These are phyloP conservation scores for Zosterops lateralis DNA, from an alignment of 2,113 vertebrate genomes.

Conservation along the genomic window DNA sequence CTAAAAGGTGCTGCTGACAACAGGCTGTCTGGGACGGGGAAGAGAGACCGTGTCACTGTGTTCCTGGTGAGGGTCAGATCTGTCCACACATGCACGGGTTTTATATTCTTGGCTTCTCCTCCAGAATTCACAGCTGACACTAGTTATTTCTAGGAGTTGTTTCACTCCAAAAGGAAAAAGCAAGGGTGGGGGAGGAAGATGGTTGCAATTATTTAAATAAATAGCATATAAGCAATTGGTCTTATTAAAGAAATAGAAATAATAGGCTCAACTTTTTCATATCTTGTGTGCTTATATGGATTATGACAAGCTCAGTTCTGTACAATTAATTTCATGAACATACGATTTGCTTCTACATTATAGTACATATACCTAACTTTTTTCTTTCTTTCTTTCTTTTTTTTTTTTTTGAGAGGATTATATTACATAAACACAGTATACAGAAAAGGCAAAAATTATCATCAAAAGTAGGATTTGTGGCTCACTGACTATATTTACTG, in stretches of 20 bases:
- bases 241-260: constrained; percentile 24
- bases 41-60: background rate
- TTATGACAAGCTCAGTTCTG: background rate
- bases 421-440: background rate
- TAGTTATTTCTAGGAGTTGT: constrained; percentile 51
- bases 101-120: constrained; percentile 34
- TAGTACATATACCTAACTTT: background rate
- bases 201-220: constrained; percentile 54
- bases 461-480: background rate
- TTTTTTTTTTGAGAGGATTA: no score
- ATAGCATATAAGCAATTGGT: background rate
- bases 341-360: background rate
- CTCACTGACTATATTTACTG: background rate
- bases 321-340: background rate
- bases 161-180: constrained; percentile 36
- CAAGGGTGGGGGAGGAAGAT: background rate
- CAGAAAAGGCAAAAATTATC: background rate
- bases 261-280: background rate
- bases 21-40: fast-evolving
- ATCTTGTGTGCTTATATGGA: background rate
- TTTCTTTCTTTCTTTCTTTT: no score
- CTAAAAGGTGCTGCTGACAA: constrained; percentile 18
- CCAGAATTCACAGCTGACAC: constrained; percentile 45
- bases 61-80: background rate
- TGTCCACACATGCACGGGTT: background rate